Evolutionary conservation across 2,888 invertebrate genomes (phyloP).

Genomic region (Agriopis marginaria): DNA sequence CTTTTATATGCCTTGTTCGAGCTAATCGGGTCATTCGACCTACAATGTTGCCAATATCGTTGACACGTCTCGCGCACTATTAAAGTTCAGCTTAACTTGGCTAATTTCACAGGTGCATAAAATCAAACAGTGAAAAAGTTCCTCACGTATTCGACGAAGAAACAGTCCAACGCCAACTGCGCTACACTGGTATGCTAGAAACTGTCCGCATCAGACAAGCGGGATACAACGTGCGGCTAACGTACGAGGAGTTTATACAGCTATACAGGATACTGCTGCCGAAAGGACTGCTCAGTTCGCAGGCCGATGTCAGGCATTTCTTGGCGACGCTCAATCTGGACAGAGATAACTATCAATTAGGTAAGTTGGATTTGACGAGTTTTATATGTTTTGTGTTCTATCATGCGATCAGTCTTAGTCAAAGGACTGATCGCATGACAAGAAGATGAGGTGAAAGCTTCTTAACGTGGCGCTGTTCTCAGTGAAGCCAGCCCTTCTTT

Average conservation of each 20-base stretch:
- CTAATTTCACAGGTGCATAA: constrained; percentile 91
- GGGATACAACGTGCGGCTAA: constrained; percentile 97
- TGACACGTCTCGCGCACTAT: too few species aligned
- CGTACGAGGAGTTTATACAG: constrained; percentile 97
- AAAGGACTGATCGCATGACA: too few species aligned
- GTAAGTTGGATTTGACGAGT: constrained; percentile 61
- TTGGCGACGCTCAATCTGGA: constrained; percentile 94
- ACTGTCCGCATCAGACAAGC: constrained; percentile 97
- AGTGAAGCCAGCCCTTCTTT: too few species aligned
- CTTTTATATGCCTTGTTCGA: too few species aligned
- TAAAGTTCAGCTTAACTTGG: background rate
- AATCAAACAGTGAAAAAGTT: constrained; percentile 97
- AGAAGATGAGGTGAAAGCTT: too few species aligned
- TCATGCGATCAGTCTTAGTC: too few species aligned
- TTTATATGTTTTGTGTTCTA: background rate
- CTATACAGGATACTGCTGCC: constrained; percentile 96
- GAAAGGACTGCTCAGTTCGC: constrained; percentile 94
- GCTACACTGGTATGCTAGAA: constrained; percentile 99
- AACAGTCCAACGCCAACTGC: constrained; percentile 93
- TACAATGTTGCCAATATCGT: too few species aligned
- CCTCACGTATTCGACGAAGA: constrained; percentile 97
- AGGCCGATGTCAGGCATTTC: constrained; percentile 94
- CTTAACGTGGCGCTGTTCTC: too few species aligned
- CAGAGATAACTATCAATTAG: constrained; percentile 95
- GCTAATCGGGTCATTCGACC: too few species aligned